These are phyloP conservation scores for Malurus alboscapulatus DNA, from an alignment of 2,113 vertebrate genomes.

Conservation along the genomic window DNA sequence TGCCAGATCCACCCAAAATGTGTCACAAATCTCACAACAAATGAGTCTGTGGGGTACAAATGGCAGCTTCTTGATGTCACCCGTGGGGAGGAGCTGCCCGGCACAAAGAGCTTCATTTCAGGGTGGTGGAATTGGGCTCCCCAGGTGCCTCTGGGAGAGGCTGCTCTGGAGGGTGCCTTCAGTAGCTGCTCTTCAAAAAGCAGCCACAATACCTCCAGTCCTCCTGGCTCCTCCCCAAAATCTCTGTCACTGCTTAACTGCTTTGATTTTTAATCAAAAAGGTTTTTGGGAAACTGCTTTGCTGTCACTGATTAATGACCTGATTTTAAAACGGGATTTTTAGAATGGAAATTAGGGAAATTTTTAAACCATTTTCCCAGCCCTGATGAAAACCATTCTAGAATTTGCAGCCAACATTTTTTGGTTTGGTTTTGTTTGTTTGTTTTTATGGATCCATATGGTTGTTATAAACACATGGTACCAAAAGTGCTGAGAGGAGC, in stretches of 20 bases:
- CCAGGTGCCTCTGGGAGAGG: not conserved
- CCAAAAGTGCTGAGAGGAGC: not conserved
- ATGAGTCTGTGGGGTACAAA: accelerated
- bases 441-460: not conserved
- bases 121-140: not conserved
- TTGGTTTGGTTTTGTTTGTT: not conserved
- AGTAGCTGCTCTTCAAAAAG: not conserved
- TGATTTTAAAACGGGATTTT: not conserved
- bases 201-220: not conserved
- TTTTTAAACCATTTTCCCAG: not conserved
- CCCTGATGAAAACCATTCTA: not conserved
- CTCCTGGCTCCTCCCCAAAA: not conserved
- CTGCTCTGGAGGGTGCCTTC: accelerated
- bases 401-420: not conserved
- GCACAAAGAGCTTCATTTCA: accelerated
- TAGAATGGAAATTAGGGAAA: not conserved
- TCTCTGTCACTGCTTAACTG: not conserved
- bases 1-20: not conserved
- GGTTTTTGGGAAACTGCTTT: not conserved
- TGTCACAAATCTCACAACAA: not conserved
- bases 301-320: not conserved
- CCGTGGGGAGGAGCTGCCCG: not conserved
- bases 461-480: not conserved
- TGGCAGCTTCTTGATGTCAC: not conserved
- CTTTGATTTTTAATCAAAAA: not conserved